Evolutionary conservation across 2,888 invertebrate genomes (phyloP).

Genomic region (Fabriciana adippe): DNA sequence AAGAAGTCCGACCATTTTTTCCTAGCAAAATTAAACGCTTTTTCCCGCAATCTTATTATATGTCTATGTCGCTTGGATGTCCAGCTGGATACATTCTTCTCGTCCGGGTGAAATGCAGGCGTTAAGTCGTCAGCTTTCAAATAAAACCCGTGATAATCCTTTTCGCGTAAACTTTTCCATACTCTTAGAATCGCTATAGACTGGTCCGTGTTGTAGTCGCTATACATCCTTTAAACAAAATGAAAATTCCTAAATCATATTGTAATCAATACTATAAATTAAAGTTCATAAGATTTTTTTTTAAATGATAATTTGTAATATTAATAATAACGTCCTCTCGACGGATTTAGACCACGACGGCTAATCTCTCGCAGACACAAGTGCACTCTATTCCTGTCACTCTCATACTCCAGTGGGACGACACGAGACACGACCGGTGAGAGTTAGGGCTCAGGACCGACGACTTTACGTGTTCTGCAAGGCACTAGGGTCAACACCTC

Average conservation of each 20-base stretch:
- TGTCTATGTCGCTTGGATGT: constrained; percentile 87
- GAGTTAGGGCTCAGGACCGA: too few species aligned
- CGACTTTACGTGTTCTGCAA: too few species aligned
- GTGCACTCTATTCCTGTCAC: too few species aligned
- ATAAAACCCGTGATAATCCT: constrained; percentile 88
- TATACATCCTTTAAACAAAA: not conserved
- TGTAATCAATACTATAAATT: not conserved
- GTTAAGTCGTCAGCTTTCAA: constrained; percentile 74
- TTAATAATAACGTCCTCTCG: too few species aligned
- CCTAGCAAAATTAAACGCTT: constrained; percentile 87
- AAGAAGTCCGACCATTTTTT: constrained; percentile 94
- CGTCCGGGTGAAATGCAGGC: constrained; percentile 73
- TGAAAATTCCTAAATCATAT: not conserved
- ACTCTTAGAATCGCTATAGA: constrained; percentile 86
- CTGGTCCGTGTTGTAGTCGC: constrained; percentile 86
- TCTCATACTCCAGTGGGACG: too few species aligned
- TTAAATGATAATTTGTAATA: too few species aligned
- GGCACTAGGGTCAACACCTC: too few species aligned
- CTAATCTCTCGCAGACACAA: too few species aligned
- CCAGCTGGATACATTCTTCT: constrained; percentile 87
- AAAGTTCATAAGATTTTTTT: not conserved
- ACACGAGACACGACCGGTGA: too few species aligned
- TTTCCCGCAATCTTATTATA: constrained; percentile 90
- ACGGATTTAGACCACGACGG: too few species aligned
- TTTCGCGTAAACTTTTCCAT: constrained; percentile 85